A percentile compares a stretch with the other conserved stretches of the same genome.
phyloP scores from a whole-genome alignment of 2,888 invertebrate species.

The Euproctis similis region DNA sequence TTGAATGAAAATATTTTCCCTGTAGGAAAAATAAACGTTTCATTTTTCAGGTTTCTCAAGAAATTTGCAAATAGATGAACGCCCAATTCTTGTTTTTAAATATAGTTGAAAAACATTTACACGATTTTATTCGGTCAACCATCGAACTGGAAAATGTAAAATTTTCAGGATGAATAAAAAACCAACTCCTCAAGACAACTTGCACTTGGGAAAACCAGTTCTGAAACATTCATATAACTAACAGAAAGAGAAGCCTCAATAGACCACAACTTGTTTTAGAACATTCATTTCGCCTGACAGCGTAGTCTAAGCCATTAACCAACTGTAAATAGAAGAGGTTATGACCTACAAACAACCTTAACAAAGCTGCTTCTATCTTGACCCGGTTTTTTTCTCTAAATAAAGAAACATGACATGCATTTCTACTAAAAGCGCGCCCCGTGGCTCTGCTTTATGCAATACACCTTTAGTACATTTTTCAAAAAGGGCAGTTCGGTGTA shows the following conservation, averaged over 20 bases:
- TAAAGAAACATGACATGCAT: conserved; percentile 52
- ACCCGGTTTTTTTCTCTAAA: conserved; percentile 46
- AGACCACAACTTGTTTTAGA: conserved; percentile 6
- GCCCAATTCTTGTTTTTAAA: too few species aligned
- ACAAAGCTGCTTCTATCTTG: conserved; percentile 34
- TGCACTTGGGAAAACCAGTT: too few species aligned
- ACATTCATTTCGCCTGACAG: conserved; percentile 14
- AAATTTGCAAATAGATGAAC: too few species aligned
- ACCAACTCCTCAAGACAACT: too few species aligned
- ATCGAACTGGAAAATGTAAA: neutral
- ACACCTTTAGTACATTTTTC: too few species aligned
- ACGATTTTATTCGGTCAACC: conserved; percentile 1
- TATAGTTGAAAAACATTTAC: too few species aligned
- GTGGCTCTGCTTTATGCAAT: too few species aligned
- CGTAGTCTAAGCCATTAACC: conserved; percentile 29
- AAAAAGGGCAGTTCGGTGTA: too few species aligned
- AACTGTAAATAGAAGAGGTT: conserved; percentile 38
- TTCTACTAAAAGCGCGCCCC: conserved; percentile 29
- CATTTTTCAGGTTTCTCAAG: conserved; percentile 18
- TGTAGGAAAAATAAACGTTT: conserved; percentile 21
- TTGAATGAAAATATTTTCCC: conserved; percentile 35
- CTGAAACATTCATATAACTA: too few species aligned
- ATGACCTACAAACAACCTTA: conserved; percentile 38
- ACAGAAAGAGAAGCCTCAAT: neutral
- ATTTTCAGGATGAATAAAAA: too few species aligned